Evolutionary conservation across 2,797 vertebrate genomes (phyloP).

Genomic region (Molossus molossus): DNA sequence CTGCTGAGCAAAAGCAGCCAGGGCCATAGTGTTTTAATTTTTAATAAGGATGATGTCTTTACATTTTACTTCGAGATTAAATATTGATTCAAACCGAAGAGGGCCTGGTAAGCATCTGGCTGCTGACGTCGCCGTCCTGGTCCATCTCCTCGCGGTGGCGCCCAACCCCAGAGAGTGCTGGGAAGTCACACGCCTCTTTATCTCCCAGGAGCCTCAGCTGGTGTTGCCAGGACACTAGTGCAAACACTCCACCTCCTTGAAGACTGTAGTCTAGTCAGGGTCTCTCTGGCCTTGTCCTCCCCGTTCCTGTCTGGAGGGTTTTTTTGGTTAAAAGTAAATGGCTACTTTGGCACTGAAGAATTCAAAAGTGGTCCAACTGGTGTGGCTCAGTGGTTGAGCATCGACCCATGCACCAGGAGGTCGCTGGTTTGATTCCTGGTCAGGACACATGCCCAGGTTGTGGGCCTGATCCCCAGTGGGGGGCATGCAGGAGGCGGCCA

Average conservation of each 20-base stretch:
- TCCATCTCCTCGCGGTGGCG: not conserved
- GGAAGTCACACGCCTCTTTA: not conserved
- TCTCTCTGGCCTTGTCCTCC: not conserved
- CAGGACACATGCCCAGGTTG: no score
- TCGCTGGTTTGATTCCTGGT: no score
- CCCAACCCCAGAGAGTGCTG: not conserved
- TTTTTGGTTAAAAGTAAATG: not conserved
- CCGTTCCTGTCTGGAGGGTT: not conserved
- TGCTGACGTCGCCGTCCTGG: not conserved
- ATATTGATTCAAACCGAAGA: conserved; percentile 53
- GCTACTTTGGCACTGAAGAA: not conserved
- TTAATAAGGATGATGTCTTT: conserved; percentile 70
- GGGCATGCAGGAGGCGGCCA: no score
- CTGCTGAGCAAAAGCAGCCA: no score
- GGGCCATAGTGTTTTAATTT: conserved; percentile 60
- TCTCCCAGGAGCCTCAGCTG: not conserved
- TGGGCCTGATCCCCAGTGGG: no score
- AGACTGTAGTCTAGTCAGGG: no score
- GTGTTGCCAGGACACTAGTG: rapidly evolving
- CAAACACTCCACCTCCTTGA: not conserved
- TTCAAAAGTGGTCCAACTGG: not conserved
- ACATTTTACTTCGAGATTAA: conserved; percentile 74
- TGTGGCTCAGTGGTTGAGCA: no score
- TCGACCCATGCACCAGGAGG: no score
- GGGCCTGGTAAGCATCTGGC: conserved; percentile 30